Conservation (phyloP, 2,113 vertebrate species). For the Genyomyrus donnyi region DNA sequence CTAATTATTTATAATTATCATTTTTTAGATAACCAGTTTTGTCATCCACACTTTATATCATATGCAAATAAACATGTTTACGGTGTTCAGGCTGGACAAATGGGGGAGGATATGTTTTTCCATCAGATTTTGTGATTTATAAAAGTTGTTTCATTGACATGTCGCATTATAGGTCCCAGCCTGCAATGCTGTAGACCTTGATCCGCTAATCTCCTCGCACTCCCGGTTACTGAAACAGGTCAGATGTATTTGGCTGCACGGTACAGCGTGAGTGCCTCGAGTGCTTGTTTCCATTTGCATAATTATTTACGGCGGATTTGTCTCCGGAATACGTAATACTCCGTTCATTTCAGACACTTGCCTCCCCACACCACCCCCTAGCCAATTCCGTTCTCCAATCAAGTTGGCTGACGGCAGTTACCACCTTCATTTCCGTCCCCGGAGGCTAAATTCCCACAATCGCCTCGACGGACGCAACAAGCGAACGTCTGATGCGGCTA, state of each 20-base stretch:
- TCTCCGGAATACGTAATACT: constrained; percentile 21
- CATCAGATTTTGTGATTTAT: background rate
- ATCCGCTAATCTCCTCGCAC: background rate
- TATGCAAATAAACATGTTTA: background rate
- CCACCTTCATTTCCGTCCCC: background rate
- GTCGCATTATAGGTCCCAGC: background rate
- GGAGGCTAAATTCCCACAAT: background rate
- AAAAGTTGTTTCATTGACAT: background rate
- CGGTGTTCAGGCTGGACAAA: background rate
- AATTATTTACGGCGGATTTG: constrained; percentile 20
- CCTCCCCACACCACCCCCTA: background rate
- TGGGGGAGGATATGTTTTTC: background rate
- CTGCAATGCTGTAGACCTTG: background rate
- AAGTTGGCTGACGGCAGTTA: constrained; percentile 10
- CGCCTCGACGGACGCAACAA: background rate
- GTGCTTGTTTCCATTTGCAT: constrained; percentile 23
- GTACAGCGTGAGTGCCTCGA: constrained; percentile 3
- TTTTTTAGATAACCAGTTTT: background rate
- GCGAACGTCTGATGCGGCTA: background rate
- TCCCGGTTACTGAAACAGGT: background rate
- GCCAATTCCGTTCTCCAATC: constrained; percentile 24
- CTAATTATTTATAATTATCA: background rate
- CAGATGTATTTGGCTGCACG: background rate
- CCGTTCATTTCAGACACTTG: constrained; percentile 10
- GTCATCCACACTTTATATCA: background rate